Percentiles rank a stretch among this genome's conserved stretches.
Evolutionary conservation across 2,113 vertebrate species (phyloP).

Genomic region (Microtus ochrogaster): DNA sequence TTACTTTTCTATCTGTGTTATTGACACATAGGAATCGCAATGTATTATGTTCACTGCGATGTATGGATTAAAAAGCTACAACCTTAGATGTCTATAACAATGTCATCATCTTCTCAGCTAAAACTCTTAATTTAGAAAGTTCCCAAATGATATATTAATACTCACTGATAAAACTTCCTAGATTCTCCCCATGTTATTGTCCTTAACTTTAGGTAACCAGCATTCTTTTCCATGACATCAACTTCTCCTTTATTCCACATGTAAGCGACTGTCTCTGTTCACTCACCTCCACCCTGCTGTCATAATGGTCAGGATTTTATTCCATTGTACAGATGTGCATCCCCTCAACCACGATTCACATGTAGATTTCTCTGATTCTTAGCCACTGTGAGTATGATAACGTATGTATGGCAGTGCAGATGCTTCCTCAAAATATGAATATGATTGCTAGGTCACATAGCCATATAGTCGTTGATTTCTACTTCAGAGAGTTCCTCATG

Average conservation of each 20-base stretch:
- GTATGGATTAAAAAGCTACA: not conserved
- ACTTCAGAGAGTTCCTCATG: not conserved
- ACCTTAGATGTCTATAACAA: not conserved
- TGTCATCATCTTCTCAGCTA: not conserved
- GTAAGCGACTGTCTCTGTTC: not conserved
- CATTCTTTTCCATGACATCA: not conserved
- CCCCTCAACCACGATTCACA: not conserved
- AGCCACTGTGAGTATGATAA: not conserved
- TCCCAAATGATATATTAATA: not conserved
- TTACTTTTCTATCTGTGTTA: not conserved
- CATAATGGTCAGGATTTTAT: too few relatives aligned
- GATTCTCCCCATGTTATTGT: not conserved
- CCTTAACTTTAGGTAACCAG: not conserved
- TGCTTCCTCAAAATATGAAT: not conserved
- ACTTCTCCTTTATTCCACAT: not conserved
- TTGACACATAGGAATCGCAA: not conserved
- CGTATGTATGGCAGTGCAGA: too few relatives aligned
- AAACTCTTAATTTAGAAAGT: slow-evolving; percentile 24
- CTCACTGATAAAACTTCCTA: not conserved
- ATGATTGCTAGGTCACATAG: not conserved
- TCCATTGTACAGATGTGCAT: not conserved
- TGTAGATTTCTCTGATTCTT: not conserved
- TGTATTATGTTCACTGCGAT: not conserved
- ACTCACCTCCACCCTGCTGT: not conserved
- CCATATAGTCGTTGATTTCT: not conserved